Percentiles rank a stretch among this genome's conserved stretches.
Conservation (phyloP, 2,797 vertebrate genomes). For the Karalla daura region DNA sequence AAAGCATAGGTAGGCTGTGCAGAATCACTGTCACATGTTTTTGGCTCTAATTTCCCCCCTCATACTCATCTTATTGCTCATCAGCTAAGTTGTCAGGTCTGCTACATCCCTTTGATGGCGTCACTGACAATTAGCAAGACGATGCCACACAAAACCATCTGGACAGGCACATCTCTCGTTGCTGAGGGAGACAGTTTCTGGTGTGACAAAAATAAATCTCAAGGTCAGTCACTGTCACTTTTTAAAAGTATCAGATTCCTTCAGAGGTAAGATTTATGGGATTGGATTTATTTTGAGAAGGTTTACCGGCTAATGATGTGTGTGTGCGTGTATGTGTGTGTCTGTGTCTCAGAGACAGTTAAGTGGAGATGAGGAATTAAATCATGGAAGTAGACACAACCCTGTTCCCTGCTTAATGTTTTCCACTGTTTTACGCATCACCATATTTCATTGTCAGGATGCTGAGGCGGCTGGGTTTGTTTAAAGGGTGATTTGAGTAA, state of each 20-base stretch:
- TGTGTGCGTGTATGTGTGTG: no score
- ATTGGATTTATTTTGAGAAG: conserved; percentile 80
- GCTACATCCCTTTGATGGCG: conserved; percentile 86
- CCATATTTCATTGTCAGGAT: not conserved
- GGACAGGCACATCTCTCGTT: conserved; percentile 84
- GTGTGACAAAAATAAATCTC: conserved; percentile 85
- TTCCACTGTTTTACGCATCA: conserved; percentile 4
- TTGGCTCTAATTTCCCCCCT: conserved; percentile 72
- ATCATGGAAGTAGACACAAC: conserved; percentile 49
- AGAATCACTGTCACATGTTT: conserved; percentile 78
- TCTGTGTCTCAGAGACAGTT: conserved; percentile 55
- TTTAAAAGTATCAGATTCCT: conserved; percentile 80
- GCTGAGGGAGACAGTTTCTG: conserved; percentile 84
- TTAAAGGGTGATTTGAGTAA: not conserved
- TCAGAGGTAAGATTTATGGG: conserved; percentile 78
- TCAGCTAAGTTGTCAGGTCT: conserved; percentile 87
- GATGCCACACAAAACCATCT: conserved; percentile 88
- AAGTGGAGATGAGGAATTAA: conserved; percentile 63
- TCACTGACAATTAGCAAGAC: conserved; percentile 90
- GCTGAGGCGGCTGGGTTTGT: not conserved
- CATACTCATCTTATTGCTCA: conserved; percentile 82
- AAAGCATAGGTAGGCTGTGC: conserved; percentile 71
- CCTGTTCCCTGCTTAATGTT: conserved; percentile 5
- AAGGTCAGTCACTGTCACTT: conserved; percentile 86
- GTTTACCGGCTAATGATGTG: conserved; percentile 73